Evolutionary conservation across 2,113 vertebrate species (phyloP).

Genomic region (Menura novaehollandiae): DNA sequence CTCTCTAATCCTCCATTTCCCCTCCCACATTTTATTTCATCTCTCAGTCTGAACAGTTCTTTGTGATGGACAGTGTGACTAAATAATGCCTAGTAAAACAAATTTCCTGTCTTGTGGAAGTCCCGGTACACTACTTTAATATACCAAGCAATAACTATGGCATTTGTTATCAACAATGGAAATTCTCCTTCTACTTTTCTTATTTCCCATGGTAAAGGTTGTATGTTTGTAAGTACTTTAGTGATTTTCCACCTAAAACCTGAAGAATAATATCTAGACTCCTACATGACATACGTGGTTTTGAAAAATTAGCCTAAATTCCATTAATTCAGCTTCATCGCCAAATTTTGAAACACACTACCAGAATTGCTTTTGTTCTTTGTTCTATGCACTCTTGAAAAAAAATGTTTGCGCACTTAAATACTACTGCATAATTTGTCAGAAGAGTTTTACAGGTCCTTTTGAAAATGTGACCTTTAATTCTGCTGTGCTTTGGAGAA

Average conservation of each 20-base stretch:
- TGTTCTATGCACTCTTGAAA: background rate
- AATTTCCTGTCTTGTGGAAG: background rate
- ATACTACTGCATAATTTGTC: conserved; percentile 3
- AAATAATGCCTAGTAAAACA: background rate
- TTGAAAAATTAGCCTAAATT: background rate
- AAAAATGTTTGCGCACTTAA: background rate
- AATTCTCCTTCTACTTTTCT: background rate
- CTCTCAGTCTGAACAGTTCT: background rate
- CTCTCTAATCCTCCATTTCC: background rate
- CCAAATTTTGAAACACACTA: background rate
- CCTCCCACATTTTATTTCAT: background rate
- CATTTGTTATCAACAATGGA: background rate
- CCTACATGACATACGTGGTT: accelerated
- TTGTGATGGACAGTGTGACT: background rate
- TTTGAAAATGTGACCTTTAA: conserved; percentile 36
- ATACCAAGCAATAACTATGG: background rate
- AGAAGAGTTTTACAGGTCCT: background rate
- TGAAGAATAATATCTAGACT: background rate
- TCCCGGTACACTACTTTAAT: background rate
- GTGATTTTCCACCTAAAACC: background rate
- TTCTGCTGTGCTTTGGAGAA: background rate
- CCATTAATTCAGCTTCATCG: background rate
- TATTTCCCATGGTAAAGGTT: background rate
- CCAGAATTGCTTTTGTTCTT: background rate
- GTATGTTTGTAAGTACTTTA: background rate